A percentile compares a stretch with the other conserved stretches of the same genome.
Evolutionary conservation across 30 jellyfish, hydroid and myxozoan species (phyloP).

Genomic region (Pelagia noctiluca): DNA sequence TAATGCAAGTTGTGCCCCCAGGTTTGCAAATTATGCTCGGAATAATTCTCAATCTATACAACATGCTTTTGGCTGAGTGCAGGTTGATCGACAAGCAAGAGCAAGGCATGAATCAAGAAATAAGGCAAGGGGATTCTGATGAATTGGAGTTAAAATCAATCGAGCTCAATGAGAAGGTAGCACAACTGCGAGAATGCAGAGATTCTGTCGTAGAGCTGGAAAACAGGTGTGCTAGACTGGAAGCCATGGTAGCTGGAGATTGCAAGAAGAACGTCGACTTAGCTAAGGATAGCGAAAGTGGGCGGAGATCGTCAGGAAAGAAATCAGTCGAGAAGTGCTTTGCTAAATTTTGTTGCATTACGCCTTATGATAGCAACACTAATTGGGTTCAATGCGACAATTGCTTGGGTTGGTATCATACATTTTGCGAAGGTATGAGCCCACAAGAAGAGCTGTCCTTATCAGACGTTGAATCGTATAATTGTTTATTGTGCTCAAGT

Average conservation of each 20-base stretch:
- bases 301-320: background rate
- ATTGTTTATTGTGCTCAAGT: background rate
- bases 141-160: background rate
- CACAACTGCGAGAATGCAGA: conserved; percentile 10
- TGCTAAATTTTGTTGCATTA: background rate
- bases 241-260: background rate
- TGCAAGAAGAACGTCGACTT: background rate
- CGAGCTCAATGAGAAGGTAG: background rate
- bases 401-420: conserved; percentile 1
- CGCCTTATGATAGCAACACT: background rate
- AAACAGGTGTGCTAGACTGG: background rate
- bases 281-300: conserved; percentile 11
- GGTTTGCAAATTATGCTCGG: conserved; percentile 6
- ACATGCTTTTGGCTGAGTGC: conserved; percentile 6
- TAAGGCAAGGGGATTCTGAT: background rate
- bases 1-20: conserved; percentile 2
- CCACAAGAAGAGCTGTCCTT: conserved; percentile 6
- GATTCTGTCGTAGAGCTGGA: background rate
- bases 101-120: background rate
- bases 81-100: background rate
- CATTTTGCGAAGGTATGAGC: conserved; percentile 17
- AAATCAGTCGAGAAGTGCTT: background rate
- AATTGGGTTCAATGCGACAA: background rate
- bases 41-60: background rate
- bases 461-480: background rate